Conservation (phyloP, 2,113 vertebrate genomes). For the Neodon shergylaensis region DNA sequence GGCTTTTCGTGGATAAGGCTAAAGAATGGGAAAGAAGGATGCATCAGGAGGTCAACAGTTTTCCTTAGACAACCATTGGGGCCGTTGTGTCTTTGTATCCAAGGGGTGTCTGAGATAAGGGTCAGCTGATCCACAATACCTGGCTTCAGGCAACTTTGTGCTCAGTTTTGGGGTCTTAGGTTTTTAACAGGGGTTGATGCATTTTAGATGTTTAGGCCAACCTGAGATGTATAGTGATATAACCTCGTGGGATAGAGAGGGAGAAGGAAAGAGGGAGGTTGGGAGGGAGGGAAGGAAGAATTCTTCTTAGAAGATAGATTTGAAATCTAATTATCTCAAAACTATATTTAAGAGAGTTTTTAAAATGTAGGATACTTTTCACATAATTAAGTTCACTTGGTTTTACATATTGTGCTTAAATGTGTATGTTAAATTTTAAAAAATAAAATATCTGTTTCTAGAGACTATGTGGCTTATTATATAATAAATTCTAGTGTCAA, state of each 20-base stretch:
- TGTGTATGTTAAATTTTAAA: neutral
- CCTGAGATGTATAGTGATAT: too few species aligned
- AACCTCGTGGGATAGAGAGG: neutral
- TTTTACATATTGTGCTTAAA: neutral
- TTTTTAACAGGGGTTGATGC: accelerated
- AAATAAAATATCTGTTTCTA: conserved; percentile 16
- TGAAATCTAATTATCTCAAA: conserved; percentile 38
- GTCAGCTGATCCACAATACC: neutral
- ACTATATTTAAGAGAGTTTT: neutral
- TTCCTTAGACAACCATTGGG: neutral
- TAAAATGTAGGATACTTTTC: neutral
- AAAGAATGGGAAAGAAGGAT: too few species aligned
- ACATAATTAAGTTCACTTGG: neutral
- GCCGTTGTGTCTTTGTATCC: neutral
- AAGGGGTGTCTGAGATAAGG: neutral
- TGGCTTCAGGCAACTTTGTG: neutral
- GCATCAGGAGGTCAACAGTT: neutral
- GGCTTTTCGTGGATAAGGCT: too few species aligned
- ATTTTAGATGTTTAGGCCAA: neutral
- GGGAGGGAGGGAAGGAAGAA: neutral
- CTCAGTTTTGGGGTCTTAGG: neutral
- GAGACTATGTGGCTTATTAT: neutral
- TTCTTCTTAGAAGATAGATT: neutral
- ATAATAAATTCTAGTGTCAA: neutral
- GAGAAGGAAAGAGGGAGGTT: too few species aligned